A percentile compares a stretch with the other conserved stretches of the same genome.
These are phyloP conservation scores for Mellilla xanthometata DNA, from an alignment of 2,888 invertebrate genomes.

Conservation along the genomic window DNA sequence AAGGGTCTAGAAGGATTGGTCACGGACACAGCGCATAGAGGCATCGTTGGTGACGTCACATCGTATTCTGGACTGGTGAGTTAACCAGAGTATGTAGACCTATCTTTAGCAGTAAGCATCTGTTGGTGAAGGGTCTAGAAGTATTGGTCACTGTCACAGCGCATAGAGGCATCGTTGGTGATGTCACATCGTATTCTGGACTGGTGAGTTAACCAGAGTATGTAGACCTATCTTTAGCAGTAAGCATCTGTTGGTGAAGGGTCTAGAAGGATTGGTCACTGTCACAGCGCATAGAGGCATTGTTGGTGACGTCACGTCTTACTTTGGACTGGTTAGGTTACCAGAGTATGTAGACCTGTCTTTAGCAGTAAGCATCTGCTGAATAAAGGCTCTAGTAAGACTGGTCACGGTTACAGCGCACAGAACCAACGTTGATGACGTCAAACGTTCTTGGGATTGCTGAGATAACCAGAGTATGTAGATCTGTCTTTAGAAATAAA, in stretches of 20 bases:
- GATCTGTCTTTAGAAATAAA: too few relatives aligned
- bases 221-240: constrained; percentile 84
- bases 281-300: constrained; percentile 90
- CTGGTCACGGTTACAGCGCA: constrained; percentile 91
- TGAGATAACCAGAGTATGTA: too few relatives aligned
- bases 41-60: too few relatives aligned
- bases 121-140: constrained; percentile 88
- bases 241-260: constrained; percentile 84
- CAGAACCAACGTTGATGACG: constrained; percentile 86
- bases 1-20: too few relatives aligned
- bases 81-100: constrained; percentile 71
- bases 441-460: too few relatives aligned
- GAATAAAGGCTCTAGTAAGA: constrained; percentile 88
- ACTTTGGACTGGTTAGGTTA: constrained; percentile 1
- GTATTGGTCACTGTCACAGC: constrained; percentile 92
- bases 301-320: constrained; percentile 81
- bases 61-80: too few relatives aligned
- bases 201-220: constrained; percentile 47
- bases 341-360: constrained; percentile 74
- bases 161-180: constrained; percentile 87
- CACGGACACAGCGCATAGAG: too few relatives aligned
- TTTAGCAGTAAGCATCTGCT: constrained; percentile 86
- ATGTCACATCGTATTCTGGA: constrained; percentile 54
- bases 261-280: constrained; percentile 90
- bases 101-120: constrained; percentile 83